Base-by-base conservation (phyloP, 2,113 vertebrate genomes). In the Oreochromis niloticus region DNA sequence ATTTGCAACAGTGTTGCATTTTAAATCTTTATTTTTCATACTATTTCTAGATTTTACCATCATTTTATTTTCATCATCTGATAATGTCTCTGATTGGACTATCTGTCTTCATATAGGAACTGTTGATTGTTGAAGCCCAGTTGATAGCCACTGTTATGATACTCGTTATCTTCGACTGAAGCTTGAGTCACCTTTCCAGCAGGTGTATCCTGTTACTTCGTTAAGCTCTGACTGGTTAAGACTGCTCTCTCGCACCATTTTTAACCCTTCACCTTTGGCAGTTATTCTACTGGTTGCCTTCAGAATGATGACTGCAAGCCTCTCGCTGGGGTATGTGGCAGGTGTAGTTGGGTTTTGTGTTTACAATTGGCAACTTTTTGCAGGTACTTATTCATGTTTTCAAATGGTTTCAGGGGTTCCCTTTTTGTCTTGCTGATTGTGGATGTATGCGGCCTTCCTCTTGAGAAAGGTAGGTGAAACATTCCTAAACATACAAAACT, bases 401-500 rank as follows among this genome's bases (percentile, higher is more conserved):
- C 5, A 6, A 41, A 24, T 17, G 39, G 2, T 66, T 85, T 30
- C 34, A 93, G 90, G 86, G 17, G 43, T 80, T 83, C 46, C n/a
- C 75, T 91, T 48, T 86, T 82, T 81, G 84, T 56, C 46, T 9
- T 88, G 88, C 85, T 94, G 56, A 4, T 86, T 75, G 34, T 80
- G 84, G 39, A 9, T 9, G 13, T 61, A 6, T 59, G 43, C 46
- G 55, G 90, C 3, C 1, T 56, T 6, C 90, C 88, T 32, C 2
- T 82, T 6, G 59, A 83, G 87, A 93, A 46, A 56, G 63, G 68
- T 75, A 75, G 24, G 24, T 75, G 5, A 75, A 48, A 30, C 14
- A 17, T 30, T 46, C 13, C 6, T 27, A 3, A 30, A 30, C 8
- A 11, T 17, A 1, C 5, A 30, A 30, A 30, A 4, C 24, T 16